phyloP scores from a whole-genome alignment of 2,888 invertebrate genomes.

The Polyploca ridens region DNA sequence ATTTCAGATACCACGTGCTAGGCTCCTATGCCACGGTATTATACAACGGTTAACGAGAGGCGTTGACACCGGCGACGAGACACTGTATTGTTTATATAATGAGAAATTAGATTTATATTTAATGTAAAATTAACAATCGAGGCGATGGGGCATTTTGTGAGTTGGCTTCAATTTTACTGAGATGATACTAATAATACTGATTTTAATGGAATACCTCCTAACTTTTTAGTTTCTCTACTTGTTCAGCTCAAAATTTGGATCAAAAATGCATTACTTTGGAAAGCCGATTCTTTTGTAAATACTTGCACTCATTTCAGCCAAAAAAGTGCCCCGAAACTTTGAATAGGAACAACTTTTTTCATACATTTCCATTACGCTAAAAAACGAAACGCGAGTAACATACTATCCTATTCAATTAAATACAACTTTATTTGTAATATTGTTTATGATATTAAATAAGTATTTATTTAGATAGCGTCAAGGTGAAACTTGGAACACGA shows the following conservation, averaged over 20 bases:
- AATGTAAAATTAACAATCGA: constrained; percentile 43
- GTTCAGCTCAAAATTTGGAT: background rate
- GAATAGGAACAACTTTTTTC: constrained; percentile 39
- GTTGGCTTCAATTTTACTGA: background rate
- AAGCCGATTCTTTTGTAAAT: constrained; percentile 9
- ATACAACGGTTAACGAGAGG: background rate
- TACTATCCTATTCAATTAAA: constrained; percentile 29
- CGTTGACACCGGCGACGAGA: constrained; percentile 21
- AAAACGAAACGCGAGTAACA: constrained; percentile 3
- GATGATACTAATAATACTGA: background rate
- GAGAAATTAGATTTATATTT: constrained; percentile 30
- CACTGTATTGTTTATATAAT: constrained; percentile 46
- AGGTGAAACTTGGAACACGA: constrained; percentile 29
- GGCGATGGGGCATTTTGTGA: constrained; percentile 36
- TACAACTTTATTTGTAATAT: constrained; percentile 61
- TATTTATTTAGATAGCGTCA: constrained; percentile 76
- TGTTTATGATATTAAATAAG: constrained; percentile 76
- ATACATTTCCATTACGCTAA: constrained; percentile 47
- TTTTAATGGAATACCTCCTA: background rate
- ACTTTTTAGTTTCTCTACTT: background rate
- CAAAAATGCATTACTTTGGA: background rate
- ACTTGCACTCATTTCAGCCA: background rate
- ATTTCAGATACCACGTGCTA: background rate
- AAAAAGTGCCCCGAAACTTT: constrained; percentile 5
- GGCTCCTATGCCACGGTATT: background rate